These are phyloP conservation scores for Aporophyla lueneburgensis DNA, from an alignment of 2,888 invertebrate species.

Conservation along the genomic window DNA sequence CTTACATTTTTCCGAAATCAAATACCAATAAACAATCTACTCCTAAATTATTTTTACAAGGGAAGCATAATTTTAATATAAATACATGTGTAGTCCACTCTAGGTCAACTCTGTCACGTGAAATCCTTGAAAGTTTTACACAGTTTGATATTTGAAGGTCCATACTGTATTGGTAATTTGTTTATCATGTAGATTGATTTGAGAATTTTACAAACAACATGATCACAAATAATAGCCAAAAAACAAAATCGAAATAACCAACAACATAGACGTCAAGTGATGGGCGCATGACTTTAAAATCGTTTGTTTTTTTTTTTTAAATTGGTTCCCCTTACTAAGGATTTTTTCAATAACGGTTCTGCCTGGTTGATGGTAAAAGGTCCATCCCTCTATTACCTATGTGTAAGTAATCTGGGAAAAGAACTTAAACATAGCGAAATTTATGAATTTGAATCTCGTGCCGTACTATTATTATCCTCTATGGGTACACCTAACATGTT, in stretches of 20 bases:
- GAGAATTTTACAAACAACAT: too few species aligned
- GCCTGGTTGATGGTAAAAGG: neutral
- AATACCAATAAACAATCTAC: neutral
- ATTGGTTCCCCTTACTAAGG: neutral
- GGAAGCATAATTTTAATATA: neutral
- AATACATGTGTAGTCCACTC: neutral
- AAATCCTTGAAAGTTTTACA: neutral
- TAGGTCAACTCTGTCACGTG: neutral
- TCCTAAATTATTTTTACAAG: neutral
- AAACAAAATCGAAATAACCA: neutral
- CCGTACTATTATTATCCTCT: neutral
- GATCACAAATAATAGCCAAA: too few species aligned
- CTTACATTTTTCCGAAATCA: neutral
- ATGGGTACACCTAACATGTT: neutral
- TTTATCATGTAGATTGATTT: too few species aligned
- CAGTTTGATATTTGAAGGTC: neutral
- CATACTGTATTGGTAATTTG: neutral
- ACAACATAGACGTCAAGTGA: neutral
- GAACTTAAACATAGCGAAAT: neutral
- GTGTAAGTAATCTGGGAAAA: neutral
- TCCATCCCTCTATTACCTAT: neutral
- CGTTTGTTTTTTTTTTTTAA: too few species aligned
- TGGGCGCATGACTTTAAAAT: neutral
- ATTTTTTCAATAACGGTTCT: neutral
- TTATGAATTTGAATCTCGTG: neutral